Evolutionary conservation across 2,113 vertebrate genomes (phyloP), one percentile per base, ranked within the genome.

Genomic region (Vulpes ferrilata): DNA sequence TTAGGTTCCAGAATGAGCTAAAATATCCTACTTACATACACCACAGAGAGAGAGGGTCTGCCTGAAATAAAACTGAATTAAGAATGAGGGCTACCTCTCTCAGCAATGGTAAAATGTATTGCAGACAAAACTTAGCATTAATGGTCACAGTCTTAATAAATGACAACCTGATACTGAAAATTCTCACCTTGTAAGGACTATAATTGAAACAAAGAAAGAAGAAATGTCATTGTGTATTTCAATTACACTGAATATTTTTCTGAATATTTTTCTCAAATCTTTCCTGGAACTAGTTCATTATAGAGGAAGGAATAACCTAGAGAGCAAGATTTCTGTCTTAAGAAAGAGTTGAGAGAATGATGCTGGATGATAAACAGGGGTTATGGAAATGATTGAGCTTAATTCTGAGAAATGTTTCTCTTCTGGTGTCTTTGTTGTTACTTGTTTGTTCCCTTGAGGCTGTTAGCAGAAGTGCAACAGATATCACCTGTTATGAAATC

Each of bases 191-290:
- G 79, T 98, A 96, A 97, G 78, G 84, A 90, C 88, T 96, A 71
- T 97, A 98, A 98, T 97, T 98, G 98, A 99, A 98, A 97, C 73
- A 98, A 98, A 98, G 96, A 97, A 96, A 97, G 85, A 55, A 93
- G 95, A 98, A 96, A 95, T 71, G 97, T 97, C 97, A 96, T 95
- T 97, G 89, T 98, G 78, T 84, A 93, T 98, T 98, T 98, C 97
- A 97, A 97, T 92, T 97, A 90, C 90, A 90, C 90, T 98, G 94
- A 98, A 97, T 97, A 88, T 43, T 60, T 96, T 94, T 71, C 90
- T 98, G 94, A 98, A 97, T 97, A 88, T 43, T 60, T 96, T 94
- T 71, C 57, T 84, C 27, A 11, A 2, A 92, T 91, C n/a, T 92
- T 16, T 57, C 67, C 90, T 69, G 74, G 67, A 98, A 96, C 95